A percentile compares a stretch with the other conserved stretches of the same genome.
phyloP scores from a whole-genome alignment of 92 coral and sea anemone species.

The Pocillopora grandis region DNA sequence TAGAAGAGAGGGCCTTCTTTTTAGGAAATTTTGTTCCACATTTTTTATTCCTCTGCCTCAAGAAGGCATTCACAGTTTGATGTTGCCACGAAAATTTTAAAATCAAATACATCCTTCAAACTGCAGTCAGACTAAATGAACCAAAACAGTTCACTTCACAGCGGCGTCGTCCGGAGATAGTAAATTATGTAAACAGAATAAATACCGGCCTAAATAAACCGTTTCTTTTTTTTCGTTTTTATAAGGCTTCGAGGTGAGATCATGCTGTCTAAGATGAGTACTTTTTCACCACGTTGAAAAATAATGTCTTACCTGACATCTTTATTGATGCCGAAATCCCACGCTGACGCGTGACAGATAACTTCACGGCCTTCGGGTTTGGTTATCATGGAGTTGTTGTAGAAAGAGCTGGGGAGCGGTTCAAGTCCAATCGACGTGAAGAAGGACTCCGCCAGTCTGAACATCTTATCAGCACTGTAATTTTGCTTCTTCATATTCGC shows the following conservation, averaged over 20 bases:
- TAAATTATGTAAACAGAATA: too few relatives aligned
- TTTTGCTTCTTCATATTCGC: constrained; percentile 43
- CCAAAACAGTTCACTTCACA: too few relatives aligned
- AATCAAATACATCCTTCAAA: too few relatives aligned
- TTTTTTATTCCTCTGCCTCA: too few relatives aligned
- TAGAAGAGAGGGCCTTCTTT: too few relatives aligned
- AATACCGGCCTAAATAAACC: too few relatives aligned
- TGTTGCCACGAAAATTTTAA: too few relatives aligned
- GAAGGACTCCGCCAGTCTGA: constrained; percentile 80
- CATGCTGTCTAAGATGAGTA: background rate
- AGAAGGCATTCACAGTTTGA: too few relatives aligned
- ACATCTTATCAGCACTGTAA: constrained; percentile 59
- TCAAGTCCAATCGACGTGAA: constrained; percentile 81
- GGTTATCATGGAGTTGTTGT: constrained; percentile 71
- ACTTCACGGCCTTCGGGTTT: constrained; percentile 80
- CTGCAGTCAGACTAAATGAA: too few relatives aligned
- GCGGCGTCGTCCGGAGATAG: too few relatives aligned
- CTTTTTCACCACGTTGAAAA: background rate
- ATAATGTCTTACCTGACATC: constrained; percentile 66
- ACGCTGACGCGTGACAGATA: constrained; percentile 87
- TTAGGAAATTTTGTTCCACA: too few relatives aligned
- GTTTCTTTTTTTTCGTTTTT: too few relatives aligned
- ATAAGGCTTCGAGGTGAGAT: background rate
- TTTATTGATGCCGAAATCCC: constrained; percentile 70
- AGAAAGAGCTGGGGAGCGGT: constrained; percentile 61